Evolutionary conservation across 1,140 invertebrate species (phyloP).

Genomic region (Megalopta genalis): DNA sequence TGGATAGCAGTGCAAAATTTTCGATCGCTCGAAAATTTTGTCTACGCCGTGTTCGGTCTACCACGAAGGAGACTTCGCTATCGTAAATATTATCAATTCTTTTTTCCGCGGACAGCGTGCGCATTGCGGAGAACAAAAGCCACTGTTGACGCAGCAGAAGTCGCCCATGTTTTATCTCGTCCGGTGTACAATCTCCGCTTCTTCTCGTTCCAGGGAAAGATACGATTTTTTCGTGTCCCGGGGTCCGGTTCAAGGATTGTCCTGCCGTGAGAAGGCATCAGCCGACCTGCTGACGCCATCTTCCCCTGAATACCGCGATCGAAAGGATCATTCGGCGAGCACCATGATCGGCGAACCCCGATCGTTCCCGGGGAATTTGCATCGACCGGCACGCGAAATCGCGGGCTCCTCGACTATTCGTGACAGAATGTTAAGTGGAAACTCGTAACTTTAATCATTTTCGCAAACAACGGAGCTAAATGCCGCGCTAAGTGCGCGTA

Average conservation of each 20-base stretch:
- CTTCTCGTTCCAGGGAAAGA: slow-evolving; percentile 35
- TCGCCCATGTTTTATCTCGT: slow-evolving; percentile 59
- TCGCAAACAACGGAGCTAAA: not conserved
- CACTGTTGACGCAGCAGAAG: slow-evolving; percentile 16
- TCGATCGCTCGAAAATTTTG: no score
- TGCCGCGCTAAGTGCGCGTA: not conserved
- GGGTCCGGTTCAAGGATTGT: slow-evolving; percentile 48
- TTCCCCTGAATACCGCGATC: slow-evolving; percentile 4
- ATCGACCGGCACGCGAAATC: no score
- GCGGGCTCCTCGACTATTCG: no score
- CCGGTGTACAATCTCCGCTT: slow-evolving; percentile 45
- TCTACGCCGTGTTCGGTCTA: no score
- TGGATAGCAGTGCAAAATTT: no score
- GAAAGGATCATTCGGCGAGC: no score
- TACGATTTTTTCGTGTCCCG: slow-evolving; percentile 45
- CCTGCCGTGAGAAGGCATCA: slow-evolving; percentile 20
- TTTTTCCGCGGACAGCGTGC: not conserved
- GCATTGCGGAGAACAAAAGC: not conserved
- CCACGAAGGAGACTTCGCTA: not conserved
- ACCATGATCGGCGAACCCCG: no score
- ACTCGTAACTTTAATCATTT: slow-evolving; percentile 6
- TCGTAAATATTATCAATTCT: not conserved
- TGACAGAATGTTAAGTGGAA: not conserved
- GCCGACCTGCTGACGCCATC: slow-evolving; percentile 48
- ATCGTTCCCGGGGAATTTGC: no score